Evolutionary conservation across 2,888 invertebrate species (phyloP).

Genomic region (Rhynchonema sp.): DNA sequence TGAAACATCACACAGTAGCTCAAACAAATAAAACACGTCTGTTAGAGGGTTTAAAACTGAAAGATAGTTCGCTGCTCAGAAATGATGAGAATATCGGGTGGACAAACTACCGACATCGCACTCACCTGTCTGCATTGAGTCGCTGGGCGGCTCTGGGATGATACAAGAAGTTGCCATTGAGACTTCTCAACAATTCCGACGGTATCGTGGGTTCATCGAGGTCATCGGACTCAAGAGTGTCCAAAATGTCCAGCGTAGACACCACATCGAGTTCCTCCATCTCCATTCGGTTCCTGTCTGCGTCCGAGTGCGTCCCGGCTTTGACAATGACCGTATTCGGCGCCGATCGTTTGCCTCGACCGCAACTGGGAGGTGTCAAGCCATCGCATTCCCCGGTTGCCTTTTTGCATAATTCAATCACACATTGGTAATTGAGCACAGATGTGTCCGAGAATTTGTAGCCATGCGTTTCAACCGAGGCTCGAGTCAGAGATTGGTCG

Average conservation of each 20-base stretch:
- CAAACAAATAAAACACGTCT: too few species aligned
- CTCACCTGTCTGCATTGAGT: too few species aligned
- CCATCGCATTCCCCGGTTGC: constrained; percentile 18
- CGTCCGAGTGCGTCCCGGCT: background rate
- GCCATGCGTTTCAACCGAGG: constrained; percentile 21
- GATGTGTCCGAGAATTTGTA: constrained; percentile 19
- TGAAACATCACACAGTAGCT: too few species aligned
- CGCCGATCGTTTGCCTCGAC: constrained; percentile 6
- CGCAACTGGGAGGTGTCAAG: constrained; percentile 17
- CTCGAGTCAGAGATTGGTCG: constrained; percentile 12
- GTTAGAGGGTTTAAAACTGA: too few species aligned
- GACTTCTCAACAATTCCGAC: background rate
- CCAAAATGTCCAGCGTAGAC: constrained; percentile 11
- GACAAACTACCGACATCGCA: background rate
- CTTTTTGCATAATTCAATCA: constrained; percentile 20
- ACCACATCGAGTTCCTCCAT: constrained; percentile 9
- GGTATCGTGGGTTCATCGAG: background rate
- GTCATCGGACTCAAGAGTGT: constrained; percentile 8
- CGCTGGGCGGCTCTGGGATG: background rate
- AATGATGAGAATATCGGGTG: too few species aligned
- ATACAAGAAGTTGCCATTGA: background rate
- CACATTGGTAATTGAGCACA: constrained; percentile 22
- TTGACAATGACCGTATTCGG: constrained; percentile 1
- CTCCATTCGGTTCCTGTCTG: background rate
- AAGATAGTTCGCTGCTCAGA: too few species aligned